A percentile compares a stretch with the other conserved stretches of the same genome.
These are phyloP conservation scores for Chitala chitala DNA, from an alignment of 2,113 vertebrate genomes.

Conservation along the genomic window DNA sequence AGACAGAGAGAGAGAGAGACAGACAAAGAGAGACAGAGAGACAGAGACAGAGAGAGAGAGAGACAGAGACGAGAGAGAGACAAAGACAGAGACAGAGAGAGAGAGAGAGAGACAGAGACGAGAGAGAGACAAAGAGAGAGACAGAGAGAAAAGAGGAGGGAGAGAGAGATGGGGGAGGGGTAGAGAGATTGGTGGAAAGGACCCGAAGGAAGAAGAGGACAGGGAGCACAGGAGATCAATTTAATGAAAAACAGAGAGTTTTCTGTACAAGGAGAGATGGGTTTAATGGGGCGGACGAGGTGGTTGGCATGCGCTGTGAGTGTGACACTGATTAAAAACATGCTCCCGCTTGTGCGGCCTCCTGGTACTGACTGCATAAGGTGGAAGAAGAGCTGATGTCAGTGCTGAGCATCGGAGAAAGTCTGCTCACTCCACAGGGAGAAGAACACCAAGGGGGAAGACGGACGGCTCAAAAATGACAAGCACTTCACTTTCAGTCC, in stretches of 20 bases:
- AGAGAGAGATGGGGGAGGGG: background rate
- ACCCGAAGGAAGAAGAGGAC: background rate
- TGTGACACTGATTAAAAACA: background rate
- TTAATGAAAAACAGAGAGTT: background rate
- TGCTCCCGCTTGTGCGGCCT: background rate
- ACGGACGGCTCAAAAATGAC: too few relatives aligned
- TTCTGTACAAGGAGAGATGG: background rate
- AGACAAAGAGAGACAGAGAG: too few relatives aligned
- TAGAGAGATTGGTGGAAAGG: too few relatives aligned
- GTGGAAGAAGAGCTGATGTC: background rate
- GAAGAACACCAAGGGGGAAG: background rate
- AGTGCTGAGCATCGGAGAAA: background rate
- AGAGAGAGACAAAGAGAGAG: background rate
- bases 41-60: background rate
- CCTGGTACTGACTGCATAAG: background rate
- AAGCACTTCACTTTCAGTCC: background rate
- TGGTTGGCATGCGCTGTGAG: too few relatives aligned
- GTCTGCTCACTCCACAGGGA: background rate
- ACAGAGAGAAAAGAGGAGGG: background rate
- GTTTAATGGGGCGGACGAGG: background rate
- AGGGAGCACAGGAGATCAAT: background rate
- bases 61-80: background rate
- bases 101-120: too few relatives aligned
- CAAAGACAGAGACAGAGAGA: too few relatives aligned
- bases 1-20: too few relatives aligned